Base-by-base conservation (phyloP, 92 coral and sea anemone genomes). In the Epizoanthus illoricatus region DNA sequence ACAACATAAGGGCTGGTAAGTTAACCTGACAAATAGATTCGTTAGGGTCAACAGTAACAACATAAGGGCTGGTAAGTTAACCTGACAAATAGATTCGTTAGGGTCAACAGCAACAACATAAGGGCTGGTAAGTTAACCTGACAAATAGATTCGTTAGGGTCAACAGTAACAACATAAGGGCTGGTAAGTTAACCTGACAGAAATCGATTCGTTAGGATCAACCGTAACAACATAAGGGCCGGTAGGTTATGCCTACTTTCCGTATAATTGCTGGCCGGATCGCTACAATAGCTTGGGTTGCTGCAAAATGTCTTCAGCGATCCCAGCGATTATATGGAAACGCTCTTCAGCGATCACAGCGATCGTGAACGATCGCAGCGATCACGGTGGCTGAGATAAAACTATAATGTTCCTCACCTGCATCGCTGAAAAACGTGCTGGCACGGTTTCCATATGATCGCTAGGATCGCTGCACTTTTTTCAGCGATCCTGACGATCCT, bases 171-270 rank as follows among this genome's bases (percentile, higher is more conserved):
- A 71, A 41, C 10, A 71, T 71, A 4, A 42, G 75, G 24, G 56
- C 75, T 2, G 75, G 75, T 71, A 40, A 71, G 57, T 18, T 20
- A 11, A n/a, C 73, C 6, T 68, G 73, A 68, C 54, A 68, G 73
- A 41, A 21, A 68, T 68, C 54, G 19, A n/a, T 68, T 68, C 49
- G 15, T 68, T 7, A 68, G 73, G 52, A 68, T 68, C 10, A 68
- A 68, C 21, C 7, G 2, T 8, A 1, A 2, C n/a, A 68, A 33
- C 16, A 68, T 68, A 8, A 68, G 73, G 52, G 47, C 73, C 4
- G 73, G 73, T 68, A 28, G 36, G 49, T 39, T 17, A n/a, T 18
- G 16, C 16, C 18, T 11, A 11, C 8, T 20, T 4, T 64, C 9
- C 23, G 23, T 19, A 6, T n/a, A 24, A 64, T 19, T 0, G 13